A percentile compares a stretch with the other conserved stretches of the same genome.
Evolutionary conservation across 2,797 vertebrate species (phyloP).

Genomic region (Spizella passerina): DNA sequence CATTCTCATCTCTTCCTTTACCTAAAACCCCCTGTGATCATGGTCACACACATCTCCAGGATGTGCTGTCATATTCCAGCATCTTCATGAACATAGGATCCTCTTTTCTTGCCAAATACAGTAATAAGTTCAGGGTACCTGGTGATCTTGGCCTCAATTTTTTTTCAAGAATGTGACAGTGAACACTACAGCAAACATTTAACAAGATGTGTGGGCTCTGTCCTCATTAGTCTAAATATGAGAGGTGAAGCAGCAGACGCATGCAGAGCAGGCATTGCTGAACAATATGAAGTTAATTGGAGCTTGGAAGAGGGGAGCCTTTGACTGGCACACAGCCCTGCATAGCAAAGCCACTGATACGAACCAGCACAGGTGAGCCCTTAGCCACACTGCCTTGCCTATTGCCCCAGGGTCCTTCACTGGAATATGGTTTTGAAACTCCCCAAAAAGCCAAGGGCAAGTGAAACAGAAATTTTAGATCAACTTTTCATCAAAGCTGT

Average conservation of each 20-base stretch:
- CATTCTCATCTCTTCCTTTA: too few relatives aligned
- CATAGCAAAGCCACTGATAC: neutral
- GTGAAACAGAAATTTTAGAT: neutral
- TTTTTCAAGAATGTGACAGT: neutral
- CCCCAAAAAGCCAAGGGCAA: neutral
- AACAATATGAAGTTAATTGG: neutral
- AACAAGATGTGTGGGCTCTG: neutral
- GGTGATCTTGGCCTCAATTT: neutral
- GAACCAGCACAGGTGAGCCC: rapidly evolving
- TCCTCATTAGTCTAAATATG: neutral
- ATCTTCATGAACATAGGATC: neutral
- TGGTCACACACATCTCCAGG: neutral
- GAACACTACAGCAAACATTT: neutral
- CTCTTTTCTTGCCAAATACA: neutral
- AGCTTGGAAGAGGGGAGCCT: neutral
- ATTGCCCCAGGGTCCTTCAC: neutral
- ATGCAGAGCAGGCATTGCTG: neutral
- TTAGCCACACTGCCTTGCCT: neutral
- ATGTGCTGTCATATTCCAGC: neutral
- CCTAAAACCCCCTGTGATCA: too few relatives aligned
- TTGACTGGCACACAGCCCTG: neutral
- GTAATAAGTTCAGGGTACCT: neutral
- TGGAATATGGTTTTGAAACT: neutral
- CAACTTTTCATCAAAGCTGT: neutral
- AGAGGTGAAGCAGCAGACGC: neutral